Base-by-base conservation (phyloP, 2,888 invertebrate genomes). In the Epistrophe eligans region DNA sequence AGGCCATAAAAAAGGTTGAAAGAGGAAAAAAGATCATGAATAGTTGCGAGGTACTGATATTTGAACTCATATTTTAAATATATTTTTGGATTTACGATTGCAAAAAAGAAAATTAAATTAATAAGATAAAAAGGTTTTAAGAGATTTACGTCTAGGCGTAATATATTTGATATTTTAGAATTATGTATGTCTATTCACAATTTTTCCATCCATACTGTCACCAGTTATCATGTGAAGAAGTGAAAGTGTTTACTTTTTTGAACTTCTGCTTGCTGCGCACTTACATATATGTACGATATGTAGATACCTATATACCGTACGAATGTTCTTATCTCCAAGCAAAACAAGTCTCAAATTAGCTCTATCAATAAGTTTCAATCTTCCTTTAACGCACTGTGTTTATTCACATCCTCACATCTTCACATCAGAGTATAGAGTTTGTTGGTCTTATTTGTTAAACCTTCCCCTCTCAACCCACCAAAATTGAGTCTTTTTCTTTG, bases 341-440 rank as follows among this genome's bases (percentile, higher is more conserved):
- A 62, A 55, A 55, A 55, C 55, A 45, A 71, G 57, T 64, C 40
- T 45, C 48, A 66, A 71, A 57, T 57, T 64, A 57, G 71, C 67
- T 71, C 79, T 50, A 79, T 84, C 84, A 73, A 84, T 76, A 81
- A 77, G 77, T 77, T 60, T 40, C 62, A 81, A 81, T 81, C 73
- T 62, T 50, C 66, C 28, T 40, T 60, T 72, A 77, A 81, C 85
- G 77, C 80, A 81, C 73, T 77, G 15, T 66, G 38, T 73, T 55
- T 35, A 28, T 58, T 24, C 17, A 19, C 66, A 57, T 57, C 28
- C 45, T 45, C 64, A 5, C 45, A 45, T 32, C 45, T 7, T 32
- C 32, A 32, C 32, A 4, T 32, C 32, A 32, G 24, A 24, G 24
- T 24, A 24, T 3, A 38, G 57, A 76, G 55, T 71, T 76, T 79